A percentile compares a stretch with the other conserved stretches of the same genome.
Conservation (phyloP, 2,113 vertebrate genomes). For the Isurus oxyrinchus region DNA sequence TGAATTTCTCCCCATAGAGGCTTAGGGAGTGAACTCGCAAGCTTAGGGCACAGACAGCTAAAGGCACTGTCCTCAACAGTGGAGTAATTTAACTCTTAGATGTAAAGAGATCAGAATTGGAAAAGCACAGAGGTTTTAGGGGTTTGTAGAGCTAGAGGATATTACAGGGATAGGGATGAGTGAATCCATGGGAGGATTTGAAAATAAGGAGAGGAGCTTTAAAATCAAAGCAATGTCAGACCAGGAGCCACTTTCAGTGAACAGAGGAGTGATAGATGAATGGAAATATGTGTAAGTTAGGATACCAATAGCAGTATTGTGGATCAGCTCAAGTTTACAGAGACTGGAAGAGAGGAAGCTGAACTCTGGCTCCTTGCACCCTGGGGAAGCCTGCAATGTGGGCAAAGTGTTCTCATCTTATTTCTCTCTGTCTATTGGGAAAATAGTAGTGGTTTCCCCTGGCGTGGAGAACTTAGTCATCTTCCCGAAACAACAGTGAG, state of each 20-base stretch:
- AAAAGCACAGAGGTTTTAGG: background rate
- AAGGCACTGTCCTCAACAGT: background rate
- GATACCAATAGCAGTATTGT: too few relatives aligned
- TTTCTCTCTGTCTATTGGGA: too few relatives aligned
- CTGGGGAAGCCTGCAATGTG: background rate
- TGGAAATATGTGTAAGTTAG: background rate
- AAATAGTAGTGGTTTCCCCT: too few relatives aligned
- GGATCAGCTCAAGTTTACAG: background rate
- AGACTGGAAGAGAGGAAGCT: background rate
- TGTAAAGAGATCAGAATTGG: background rate
- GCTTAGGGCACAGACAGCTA: background rate
- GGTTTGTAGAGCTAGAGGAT: background rate
- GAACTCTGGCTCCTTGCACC: background rate
- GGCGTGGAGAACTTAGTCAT: too few relatives aligned
- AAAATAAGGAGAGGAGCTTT: background rate
- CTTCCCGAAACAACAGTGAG: too few relatives aligned
- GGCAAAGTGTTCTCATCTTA: too few relatives aligned
- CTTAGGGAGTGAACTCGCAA: background rate
- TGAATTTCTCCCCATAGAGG: too few relatives aligned
- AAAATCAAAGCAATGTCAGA: background rate
- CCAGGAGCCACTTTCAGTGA: background rate
- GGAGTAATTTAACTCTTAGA: background rate
- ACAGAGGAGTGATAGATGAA: background rate
- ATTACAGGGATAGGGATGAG: background rate
- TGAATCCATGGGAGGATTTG: background rate